Percentiles rank a stretch among this genome's conserved stretches.
Evolutionary conservation across 2,113 vertebrate genomes (phyloP).

Genomic region (Galeopterus variegatus): DNA sequence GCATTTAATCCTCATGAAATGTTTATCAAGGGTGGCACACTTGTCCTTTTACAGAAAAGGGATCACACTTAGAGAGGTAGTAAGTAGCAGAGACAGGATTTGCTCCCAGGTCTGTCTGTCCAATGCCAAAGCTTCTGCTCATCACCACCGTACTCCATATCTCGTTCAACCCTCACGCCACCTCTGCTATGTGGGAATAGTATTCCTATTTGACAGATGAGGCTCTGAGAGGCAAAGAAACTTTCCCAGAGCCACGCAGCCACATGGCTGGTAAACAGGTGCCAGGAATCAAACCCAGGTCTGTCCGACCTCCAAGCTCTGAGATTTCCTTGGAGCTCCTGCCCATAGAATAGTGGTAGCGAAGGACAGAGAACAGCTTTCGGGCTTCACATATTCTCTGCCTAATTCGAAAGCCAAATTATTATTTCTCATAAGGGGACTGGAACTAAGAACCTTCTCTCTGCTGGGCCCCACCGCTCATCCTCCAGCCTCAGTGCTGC

Average conservation of each 20-base stretch:
- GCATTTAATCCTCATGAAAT: neutral
- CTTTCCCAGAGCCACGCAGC: neutral
- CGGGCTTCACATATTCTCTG: neutral
- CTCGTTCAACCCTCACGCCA: neutral
- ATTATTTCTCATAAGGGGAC: slow-evolving; percentile 36
- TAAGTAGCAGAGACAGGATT: neutral
- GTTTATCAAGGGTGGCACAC: neutral
- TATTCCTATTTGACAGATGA: neutral
- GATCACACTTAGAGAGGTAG: neutral
- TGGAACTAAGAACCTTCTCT: slow-evolving; percentile 30
- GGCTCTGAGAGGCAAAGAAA: neutral
- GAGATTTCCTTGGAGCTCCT: neutral
- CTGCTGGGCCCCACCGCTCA: neutral
- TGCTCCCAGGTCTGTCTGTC: neutral
- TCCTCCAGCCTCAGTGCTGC: neutral
- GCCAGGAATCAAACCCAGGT: neutral
- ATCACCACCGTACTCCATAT: accelerated
- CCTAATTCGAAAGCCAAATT: slow-evolving; percentile 71
- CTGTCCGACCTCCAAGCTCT: neutral
- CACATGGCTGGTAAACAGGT: neutral
- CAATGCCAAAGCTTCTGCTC: neutral
- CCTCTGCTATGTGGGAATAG: neutral
- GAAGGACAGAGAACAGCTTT: neutral
- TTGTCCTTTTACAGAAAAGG: neutral
- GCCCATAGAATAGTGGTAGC: neutral